phyloP scores from a whole-genome alignment of 2,888 invertebrate species.

The Chaetogeoica ovagalla region DNA sequence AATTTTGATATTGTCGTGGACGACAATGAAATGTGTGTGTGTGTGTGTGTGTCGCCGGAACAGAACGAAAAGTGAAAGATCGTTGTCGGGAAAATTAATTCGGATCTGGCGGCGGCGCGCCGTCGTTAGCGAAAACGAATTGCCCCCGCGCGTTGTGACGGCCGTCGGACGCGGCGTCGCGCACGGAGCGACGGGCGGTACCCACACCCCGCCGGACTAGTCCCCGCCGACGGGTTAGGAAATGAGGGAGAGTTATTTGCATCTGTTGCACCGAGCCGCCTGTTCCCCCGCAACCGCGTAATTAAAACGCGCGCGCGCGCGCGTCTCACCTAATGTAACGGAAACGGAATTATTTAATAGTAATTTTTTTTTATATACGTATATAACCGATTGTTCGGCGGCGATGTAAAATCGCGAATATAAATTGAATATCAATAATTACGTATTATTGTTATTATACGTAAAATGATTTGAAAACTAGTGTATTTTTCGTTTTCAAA shows the following conservation, averaged over 20 bases:
- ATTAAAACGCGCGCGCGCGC: conserved; percentile 23
- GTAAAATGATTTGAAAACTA: too few species aligned
- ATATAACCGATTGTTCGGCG: too few species aligned
- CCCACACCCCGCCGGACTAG: too few species aligned
- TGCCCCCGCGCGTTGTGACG: not conserved
- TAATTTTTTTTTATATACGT: not conserved
- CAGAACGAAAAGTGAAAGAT: not conserved
- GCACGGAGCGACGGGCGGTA: too few species aligned
- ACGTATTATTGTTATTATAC: too few species aligned
- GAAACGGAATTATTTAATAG: conserved; percentile 28
- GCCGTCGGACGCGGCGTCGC: not conserved
- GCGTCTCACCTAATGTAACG: conserved; percentile 33
- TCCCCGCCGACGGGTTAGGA: too few species aligned
- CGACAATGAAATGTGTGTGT: not conserved
- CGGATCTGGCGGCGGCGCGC: conserved; percentile 4
- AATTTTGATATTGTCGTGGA: too few species aligned
- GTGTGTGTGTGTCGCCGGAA: not conserved
- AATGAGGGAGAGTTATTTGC: conserved; percentile 24
- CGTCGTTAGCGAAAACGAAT: conserved; percentile 20
- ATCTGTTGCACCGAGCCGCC: conserved; percentile 28
- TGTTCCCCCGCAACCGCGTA: conserved; percentile 1
- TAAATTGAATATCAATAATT: too few species aligned
- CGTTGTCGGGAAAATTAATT: conserved; percentile 5
- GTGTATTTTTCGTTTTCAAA: too few species aligned
- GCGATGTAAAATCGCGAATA: too few species aligned